Percentiles rank a stretch among this genome's conserved stretches.
These are phyloP conservation scores for Rhabdomys dilectus DNA, from an alignment of 2,113 vertebrate genomes.

Conservation along the genomic window DNA sequence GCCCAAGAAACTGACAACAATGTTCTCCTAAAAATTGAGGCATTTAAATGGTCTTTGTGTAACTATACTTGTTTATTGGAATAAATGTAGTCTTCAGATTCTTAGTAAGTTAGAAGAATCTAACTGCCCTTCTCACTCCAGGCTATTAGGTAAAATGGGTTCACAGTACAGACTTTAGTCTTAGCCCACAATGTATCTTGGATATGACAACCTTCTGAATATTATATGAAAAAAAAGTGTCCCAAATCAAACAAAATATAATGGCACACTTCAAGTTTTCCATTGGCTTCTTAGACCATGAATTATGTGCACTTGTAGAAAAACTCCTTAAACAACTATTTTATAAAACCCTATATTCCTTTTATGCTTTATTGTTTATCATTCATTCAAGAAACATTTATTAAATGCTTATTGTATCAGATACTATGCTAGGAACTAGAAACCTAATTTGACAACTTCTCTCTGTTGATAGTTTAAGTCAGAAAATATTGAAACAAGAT, in stretches of 20 bases:
- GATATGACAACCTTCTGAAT: background rate
- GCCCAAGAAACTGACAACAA: background rate
- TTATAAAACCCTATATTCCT: background rate
- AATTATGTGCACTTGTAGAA: background rate
- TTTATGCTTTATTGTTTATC: slow-evolving; percentile 9
- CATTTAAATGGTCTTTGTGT: background rate
- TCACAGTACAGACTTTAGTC: background rate
- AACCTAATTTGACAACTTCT: background rate
- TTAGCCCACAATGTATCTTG: background rate
- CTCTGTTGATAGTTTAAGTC: background rate
- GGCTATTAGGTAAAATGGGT: background rate
- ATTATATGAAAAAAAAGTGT: slow-evolving; percentile 8
- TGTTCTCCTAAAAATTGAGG: background rate
- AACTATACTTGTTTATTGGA: background rate
- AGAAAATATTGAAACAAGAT: background rate
- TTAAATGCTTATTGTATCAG: background rate
- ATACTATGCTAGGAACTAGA: background rate
- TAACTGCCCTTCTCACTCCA: slow-evolving; percentile 16
- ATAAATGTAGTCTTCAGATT: background rate
- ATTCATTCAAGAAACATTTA: background rate
- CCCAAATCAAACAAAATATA: background rate
- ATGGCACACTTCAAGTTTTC: background rate
- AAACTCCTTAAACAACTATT: background rate
- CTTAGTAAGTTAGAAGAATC: background rate
- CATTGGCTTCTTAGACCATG: background rate